phyloP scores from a whole-genome alignment of 2,113 vertebrate species.

The Heliornis fulica region DNA sequence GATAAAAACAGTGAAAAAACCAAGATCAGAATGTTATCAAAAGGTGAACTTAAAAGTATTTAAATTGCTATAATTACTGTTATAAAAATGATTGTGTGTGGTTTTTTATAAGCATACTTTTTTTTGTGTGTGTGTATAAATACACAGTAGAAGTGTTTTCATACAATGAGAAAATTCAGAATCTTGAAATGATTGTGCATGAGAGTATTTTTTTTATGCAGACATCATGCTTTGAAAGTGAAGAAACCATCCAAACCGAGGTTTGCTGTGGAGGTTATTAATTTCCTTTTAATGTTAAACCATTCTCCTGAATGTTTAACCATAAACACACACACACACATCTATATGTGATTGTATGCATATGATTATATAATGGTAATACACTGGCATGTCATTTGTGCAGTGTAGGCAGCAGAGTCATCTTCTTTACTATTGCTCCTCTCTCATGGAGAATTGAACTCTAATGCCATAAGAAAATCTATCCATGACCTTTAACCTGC shows the following conservation, averaged over 20 bases:
- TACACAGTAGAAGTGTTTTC: neutral
- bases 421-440: neutral
- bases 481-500: neutral
- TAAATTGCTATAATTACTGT: neutral
- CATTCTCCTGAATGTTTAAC: neutral
- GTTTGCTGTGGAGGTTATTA: neutral
- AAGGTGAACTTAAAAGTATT: constrained; percentile 81
- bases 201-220: neutral
- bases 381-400: neutral
- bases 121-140: neutral
- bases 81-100: neutral
- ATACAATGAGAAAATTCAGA: neutral
- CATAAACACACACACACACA: fast-evolving
- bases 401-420: neutral
- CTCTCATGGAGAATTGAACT: neutral
- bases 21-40: constrained; percentile 87
- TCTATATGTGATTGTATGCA: neutral
- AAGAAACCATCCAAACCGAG: neutral
- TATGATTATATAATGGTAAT: neutral
- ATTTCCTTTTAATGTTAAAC: neutral
- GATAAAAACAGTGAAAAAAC: constrained; percentile 79
- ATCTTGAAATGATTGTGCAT: neutral
- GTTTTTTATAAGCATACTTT: neutral
- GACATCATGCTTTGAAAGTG: neutral
- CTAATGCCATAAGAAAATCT: neutral